A percentile compares a stretch with the other conserved stretches of the same genome.
Evolutionary conservation across 2,888 invertebrate species (phyloP).

Genomic region (Rhyacophila evoluta): DNA sequence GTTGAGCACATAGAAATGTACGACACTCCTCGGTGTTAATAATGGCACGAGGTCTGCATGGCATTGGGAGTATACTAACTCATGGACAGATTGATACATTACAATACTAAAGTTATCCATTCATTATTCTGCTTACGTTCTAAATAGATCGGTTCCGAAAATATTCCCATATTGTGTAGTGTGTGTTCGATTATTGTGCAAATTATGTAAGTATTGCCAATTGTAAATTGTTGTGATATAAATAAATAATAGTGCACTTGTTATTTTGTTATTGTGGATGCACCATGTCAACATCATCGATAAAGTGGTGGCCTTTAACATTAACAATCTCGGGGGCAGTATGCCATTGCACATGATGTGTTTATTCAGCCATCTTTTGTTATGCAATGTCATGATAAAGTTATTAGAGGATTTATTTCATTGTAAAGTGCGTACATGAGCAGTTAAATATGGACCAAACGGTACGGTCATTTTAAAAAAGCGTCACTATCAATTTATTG

Average conservation of each 20-base stretch:
- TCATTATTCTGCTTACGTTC: background rate
- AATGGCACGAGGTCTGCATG: background rate
- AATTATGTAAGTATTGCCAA: constrained; percentile 16
- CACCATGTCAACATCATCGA: background rate
- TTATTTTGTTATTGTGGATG: background rate
- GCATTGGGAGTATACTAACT: background rate
- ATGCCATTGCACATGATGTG: background rate
- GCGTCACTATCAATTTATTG: too few species aligned
- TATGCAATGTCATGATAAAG: background rate
- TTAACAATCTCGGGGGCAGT: background rate
- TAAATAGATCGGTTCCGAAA: background rate
- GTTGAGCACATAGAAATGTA: background rate
- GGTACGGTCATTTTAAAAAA: too few species aligned
- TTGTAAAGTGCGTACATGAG: too few species aligned
- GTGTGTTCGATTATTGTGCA: background rate
- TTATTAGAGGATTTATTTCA: too few species aligned
- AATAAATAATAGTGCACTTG: background rate
- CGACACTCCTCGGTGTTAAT: background rate
- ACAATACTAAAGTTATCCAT: background rate
- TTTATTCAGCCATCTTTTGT: background rate
- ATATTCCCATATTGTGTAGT: background rate
- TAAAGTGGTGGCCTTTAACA: constrained; percentile 1
- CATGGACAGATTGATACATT: background rate
- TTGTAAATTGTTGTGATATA: background rate
- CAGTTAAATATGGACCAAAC: too few species aligned